Evolutionary conservation across 2,888 invertebrate species (phyloP), one percentile per base, ranked within the genome.

Genomic region (Lobophora halterata): DNA sequence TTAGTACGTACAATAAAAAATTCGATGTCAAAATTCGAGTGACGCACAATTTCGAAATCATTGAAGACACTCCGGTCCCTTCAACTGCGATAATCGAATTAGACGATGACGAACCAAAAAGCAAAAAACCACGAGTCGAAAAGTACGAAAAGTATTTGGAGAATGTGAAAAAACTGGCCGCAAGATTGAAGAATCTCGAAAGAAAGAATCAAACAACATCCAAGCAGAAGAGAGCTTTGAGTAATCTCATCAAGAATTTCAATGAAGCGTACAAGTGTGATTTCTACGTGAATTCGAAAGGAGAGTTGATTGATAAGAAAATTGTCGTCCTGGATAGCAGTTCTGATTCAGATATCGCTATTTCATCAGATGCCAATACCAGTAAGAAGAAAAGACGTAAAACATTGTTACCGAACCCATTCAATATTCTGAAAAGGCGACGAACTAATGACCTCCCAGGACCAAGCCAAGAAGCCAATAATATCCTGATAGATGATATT

Each of bases 21-120:
- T 85, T 79, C 38, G 64, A 65, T 30, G 45, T 69, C 5, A 69
- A 50, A 27, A 33, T 82, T 27, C 54, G 62, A 23, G 47, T 86
- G 6, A 71, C 65, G 7, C 46, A 53, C 3, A 24, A 58, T 16
- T 71, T 73, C 17, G 66, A 71, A 16, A 36, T 86, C 6, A 28
- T 70, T 6, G 20, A 37, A 3, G 17, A 12, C 0, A 25, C 19
- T 2, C 55, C 61, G 34, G 56, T 49, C 14, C 58, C 75, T 24
- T 82, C 81, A 44, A 79, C 79, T 0, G n/a, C n/a, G n/a, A n/a
- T n/a, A n/a, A 79, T 86, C 16, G 70, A 73, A 21, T 37, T 85
- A 6, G 78, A 80, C 7, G 76, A 74, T 29, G 49, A 46, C 23
- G 43, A 72, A 6, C 70, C 67, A 7, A 49, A 26, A 30, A 52